Evolutionary conservation across 1,140 invertebrate species (phyloP).

Genomic region (Drosophila sechellia): DNA sequence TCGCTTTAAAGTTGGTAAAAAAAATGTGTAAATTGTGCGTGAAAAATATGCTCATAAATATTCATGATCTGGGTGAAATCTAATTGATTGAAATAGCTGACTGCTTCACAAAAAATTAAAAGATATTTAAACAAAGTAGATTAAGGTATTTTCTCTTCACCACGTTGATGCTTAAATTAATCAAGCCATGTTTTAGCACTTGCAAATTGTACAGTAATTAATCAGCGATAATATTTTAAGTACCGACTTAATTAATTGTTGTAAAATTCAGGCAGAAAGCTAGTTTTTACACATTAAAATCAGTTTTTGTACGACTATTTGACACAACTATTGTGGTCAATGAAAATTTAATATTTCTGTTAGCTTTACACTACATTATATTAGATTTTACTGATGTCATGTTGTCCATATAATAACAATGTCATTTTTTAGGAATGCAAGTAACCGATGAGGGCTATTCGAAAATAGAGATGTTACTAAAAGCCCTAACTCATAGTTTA

Average conservation of each 20-base stretch:
- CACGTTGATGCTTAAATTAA: background rate
- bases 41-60: slow-evolving; percentile 5
- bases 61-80: slow-evolving; percentile 14
- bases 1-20: background rate
- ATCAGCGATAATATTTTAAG: background rate
- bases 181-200: background rate
- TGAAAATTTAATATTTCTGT: too few relatives aligned
- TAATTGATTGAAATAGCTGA: background rate
- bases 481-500: background rate
- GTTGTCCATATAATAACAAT: too few relatives aligned
- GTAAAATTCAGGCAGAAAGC: too few relatives aligned
- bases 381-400: too few relatives aligned
- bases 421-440: too few relatives aligned
- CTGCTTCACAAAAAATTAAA: background rate
- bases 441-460: too few relatives aligned
- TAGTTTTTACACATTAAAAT: too few relatives aligned
- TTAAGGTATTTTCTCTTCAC: background rate
- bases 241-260: background rate
- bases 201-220: background rate
- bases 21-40: background rate
- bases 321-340: too few relatives aligned
- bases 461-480: background rate
- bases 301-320: too few relatives aligned
- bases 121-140: too few relatives aligned
- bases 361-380: too few relatives aligned